Conservation (phyloP, 2,888 invertebrate species). For the Cryptocephalus primarius region DNA sequence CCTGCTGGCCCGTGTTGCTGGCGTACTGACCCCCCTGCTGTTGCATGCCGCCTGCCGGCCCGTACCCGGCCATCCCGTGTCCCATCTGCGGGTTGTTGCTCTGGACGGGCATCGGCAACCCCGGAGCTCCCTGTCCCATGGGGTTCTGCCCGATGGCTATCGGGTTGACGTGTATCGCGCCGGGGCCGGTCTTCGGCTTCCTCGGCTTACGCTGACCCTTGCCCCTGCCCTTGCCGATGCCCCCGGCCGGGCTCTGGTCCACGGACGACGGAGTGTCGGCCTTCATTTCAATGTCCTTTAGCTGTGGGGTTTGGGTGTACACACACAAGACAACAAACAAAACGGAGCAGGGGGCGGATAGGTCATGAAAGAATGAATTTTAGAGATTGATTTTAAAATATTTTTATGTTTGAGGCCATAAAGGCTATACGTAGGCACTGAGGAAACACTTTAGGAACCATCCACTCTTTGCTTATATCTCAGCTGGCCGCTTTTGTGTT, state of each 20-base stretch:
- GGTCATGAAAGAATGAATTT: no score
- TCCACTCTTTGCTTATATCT: no score
- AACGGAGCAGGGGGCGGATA: conserved; percentile 2
- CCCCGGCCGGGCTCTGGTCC: conserved; percentile 49
- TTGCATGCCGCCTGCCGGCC: conserved; percentile 21
- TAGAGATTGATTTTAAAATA: no score
- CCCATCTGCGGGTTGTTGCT: conserved; percentile 30
- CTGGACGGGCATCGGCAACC: conserved; percentile 27
- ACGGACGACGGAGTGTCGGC: conserved; percentile 57
- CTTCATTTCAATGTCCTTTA: conserved; percentile 50
- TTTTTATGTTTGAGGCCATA: no score
- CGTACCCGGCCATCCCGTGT: conserved; percentile 26
- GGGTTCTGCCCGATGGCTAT: conserved; percentile 20
- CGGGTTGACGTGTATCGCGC: conserved; percentile 24
- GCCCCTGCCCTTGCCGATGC: conserved; percentile 14
- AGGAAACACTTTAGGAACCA: no score
- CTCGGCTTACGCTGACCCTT: conserved; percentile 41
- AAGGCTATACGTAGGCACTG: no score
- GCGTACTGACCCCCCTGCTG: conserved; percentile 32
- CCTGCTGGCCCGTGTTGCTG: conserved; percentile 38
- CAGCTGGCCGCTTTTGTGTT: no score
- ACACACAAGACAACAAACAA: conserved; percentile 14
- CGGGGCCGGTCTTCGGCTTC: conserved; percentile 36
- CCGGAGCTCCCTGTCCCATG: conserved; percentile 19
- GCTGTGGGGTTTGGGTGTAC: conserved; percentile 13